phyloP scores from a whole-genome alignment of 1,140 invertebrate species.

The Teleogryllus occipitalis region DNA sequence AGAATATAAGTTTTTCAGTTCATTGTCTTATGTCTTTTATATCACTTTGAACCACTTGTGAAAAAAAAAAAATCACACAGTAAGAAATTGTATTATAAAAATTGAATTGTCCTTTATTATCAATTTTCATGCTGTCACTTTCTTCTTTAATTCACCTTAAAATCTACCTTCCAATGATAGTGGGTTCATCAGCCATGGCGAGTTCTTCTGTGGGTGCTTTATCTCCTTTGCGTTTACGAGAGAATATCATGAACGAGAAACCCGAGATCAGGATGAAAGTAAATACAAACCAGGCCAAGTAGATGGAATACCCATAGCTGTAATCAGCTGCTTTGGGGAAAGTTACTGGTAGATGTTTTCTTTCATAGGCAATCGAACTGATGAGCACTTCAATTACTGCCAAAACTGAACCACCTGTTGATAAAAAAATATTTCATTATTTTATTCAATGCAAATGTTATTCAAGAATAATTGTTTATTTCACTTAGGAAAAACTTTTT shows the following conservation, averaged over 20 bases:
- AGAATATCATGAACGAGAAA: slow-evolving; percentile 66
- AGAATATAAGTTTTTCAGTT: not conserved
- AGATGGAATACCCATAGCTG: slow-evolving; percentile 64
- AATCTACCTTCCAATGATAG: slow-evolving; percentile 64
- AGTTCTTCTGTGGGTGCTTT: slow-evolving; percentile 68
- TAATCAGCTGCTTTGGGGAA: slow-evolving; percentile 58
- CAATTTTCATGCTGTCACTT: not conserved
- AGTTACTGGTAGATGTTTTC: slow-evolving; percentile 51
- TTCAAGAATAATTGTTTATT: no score
- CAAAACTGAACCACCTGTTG: slow-evolving; percentile 55
- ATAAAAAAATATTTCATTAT: not conserved
- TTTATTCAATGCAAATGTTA: no score
- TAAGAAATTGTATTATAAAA: not conserved
- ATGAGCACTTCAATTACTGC: slow-evolving; percentile 74
- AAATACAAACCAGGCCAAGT: slow-evolving; percentile 72
- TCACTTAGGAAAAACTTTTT: no score
- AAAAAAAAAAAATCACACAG: not conserved
- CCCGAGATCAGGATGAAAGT: slow-evolving; percentile 59
- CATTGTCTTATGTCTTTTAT: not conserved
- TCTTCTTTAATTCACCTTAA: not conserved
- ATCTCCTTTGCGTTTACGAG: slow-evolving; percentile 63
- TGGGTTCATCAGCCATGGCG: slow-evolving; percentile 75
- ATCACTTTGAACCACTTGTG: not conserved
- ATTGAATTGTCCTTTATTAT: not conserved
- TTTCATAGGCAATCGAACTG: slow-evolving; percentile 61